Evolutionary conservation across 2,797 vertebrate species (phyloP).

Genomic region (Esox lucius): DNA sequence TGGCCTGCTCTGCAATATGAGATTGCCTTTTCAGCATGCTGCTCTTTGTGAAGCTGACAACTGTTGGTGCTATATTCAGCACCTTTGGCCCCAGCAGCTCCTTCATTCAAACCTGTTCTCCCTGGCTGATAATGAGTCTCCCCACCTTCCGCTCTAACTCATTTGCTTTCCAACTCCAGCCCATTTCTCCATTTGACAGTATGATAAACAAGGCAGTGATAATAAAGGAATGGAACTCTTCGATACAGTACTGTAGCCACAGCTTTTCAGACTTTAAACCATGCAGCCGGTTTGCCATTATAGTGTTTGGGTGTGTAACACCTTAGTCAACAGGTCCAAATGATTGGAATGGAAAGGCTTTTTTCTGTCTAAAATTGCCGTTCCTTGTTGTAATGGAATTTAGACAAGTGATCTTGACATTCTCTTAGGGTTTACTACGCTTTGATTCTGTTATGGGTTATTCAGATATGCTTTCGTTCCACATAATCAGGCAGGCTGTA

Average conservation of each 20-base stretch:
- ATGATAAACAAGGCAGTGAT: slow-evolving; percentile 59
- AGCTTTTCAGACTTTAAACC: slow-evolving; percentile 14
- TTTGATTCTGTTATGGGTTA: background rate
- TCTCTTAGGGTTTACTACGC: slow-evolving; percentile 1
- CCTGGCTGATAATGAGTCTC: slow-evolving; percentile 67
- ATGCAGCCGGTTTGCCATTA: background rate
- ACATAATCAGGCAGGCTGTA: slow-evolving; percentile 20
- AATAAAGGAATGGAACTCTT: slow-evolving; percentile 32
- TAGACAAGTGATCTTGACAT: slow-evolving; percentile 7
- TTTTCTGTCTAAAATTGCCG: background rate
- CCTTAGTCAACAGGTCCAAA: background rate
- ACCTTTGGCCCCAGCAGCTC: slow-evolving; percentile 73
- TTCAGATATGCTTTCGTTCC: background rate
- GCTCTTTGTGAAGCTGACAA: slow-evolving; percentile 78
- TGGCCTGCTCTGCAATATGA: slow-evolving; percentile 71
- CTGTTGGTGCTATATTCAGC: slow-evolving; percentile 75
- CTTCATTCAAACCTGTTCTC: slow-evolving; percentile 61
- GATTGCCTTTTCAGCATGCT: slow-evolving; percentile 71
- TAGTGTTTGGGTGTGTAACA: background rate
- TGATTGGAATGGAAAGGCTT: background rate
- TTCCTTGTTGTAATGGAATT: slow-evolving; percentile 15
- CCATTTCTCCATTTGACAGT: slow-evolving; percentile 51
- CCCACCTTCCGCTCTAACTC: slow-evolving; percentile 52
- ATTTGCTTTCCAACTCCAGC: slow-evolving; percentile 53
- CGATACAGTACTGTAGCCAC: slow-evolving; percentile 32